Evolutionary conservation across 2,113 vertebrate species (phyloP).

Genomic region (Platichthys stellatus): DNA sequence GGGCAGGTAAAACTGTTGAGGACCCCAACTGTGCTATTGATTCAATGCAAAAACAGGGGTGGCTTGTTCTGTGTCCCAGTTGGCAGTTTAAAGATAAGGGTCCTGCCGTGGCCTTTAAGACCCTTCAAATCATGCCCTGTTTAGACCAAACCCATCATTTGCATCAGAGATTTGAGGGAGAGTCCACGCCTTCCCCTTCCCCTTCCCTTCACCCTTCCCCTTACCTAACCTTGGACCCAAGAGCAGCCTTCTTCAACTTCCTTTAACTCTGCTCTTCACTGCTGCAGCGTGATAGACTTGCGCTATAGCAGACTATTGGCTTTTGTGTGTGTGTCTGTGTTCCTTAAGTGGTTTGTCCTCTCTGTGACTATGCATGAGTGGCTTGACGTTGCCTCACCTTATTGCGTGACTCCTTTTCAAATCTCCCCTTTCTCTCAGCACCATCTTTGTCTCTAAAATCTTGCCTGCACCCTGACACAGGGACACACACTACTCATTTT

Average conservation of each 20-base stretch:
- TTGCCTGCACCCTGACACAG: background rate
- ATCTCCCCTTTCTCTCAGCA: constrained; percentile 5
- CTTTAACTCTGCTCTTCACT: background rate
- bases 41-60: background rate
- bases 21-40: too few species aligned
- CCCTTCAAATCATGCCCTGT: background rate
- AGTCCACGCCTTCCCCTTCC: background rate
- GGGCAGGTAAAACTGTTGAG: too few species aligned
- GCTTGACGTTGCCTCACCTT: constrained; percentile 13
- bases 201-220: background rate
- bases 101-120: background rate
- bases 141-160: background rate
- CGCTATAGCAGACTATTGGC: background rate
- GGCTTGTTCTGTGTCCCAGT: background rate
- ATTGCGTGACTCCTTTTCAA: constrained; percentile 2
- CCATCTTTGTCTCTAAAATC: background rate
- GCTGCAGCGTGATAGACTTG: background rate
- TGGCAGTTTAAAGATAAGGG: background rate
- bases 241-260: too few species aligned
- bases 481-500: background rate
- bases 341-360: background rate
- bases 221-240: background rate
- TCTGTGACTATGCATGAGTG: constrained; percentile 2
- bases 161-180: background rate
- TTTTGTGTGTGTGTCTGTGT: background rate